Conservation (phyloP, 2,113 vertebrate genomes). For the Gymnarchus niloticus region DNA sequence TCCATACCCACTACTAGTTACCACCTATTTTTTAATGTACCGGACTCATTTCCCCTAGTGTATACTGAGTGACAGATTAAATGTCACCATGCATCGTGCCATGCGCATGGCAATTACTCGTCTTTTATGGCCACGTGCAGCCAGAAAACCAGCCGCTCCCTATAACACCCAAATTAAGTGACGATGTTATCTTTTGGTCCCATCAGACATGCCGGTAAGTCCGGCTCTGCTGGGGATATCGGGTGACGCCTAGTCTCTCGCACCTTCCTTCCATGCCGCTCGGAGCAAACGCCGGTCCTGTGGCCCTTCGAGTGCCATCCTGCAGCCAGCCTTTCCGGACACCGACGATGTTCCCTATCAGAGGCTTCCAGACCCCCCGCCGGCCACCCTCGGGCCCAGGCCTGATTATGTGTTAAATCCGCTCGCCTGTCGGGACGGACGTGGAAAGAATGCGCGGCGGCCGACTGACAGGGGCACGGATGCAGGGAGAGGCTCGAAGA, state of each 20-base stretch:
- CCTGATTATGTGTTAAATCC: constrained; percentile 69
- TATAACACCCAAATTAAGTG: constrained; percentile 40
- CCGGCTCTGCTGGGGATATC: constrained; percentile 31
- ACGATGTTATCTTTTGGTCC: constrained; percentile 35
- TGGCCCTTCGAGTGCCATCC: constrained; percentile 17
- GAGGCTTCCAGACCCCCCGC: constrained; percentile 35
- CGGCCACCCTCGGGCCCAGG: constrained; percentile 31
- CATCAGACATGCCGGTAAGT: constrained; percentile 21
- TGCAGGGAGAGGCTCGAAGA: constrained; percentile 55
- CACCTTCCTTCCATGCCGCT: constrained; percentile 35
- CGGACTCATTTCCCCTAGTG: constrained; percentile 9
- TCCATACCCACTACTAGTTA: constrained; percentile 49
- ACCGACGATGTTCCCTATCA: constrained; percentile 52
- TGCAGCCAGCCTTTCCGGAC: constrained; percentile 45
- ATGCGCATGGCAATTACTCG: constrained; percentile 10
- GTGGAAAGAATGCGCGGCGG: constrained; percentile 52
- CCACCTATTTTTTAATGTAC: constrained; percentile 33
- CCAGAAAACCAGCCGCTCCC: constrained; percentile 24
- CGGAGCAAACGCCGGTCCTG: not conserved
- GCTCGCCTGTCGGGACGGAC: constrained; percentile 59
- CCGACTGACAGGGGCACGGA: constrained; percentile 23
- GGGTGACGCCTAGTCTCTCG: constrained; percentile 40
- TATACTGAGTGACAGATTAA: constrained; percentile 38
- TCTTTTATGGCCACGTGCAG: not conserved
- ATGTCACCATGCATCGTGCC: constrained; percentile 35